A percentile compares a stretch with the other conserved stretches of the same genome.
Evolutionary conservation across 2,888 invertebrate species (phyloP).

Genomic region (Sphinx pinastri): DNA sequence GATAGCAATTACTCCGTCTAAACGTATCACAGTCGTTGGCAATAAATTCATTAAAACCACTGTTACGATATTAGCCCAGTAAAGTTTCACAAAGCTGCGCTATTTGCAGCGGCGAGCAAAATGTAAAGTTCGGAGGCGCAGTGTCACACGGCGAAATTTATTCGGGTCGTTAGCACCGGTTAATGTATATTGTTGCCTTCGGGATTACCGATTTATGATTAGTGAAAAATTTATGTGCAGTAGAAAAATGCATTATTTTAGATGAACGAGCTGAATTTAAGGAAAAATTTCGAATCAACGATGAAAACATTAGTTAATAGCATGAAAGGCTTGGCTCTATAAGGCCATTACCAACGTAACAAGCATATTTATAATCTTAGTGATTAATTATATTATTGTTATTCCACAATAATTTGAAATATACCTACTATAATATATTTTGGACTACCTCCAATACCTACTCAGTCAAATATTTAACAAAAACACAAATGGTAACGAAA

Average conservation of each 20-base stretch:
- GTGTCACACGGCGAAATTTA: slow-evolving; percentile 30
- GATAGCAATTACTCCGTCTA: slow-evolving; percentile 17
- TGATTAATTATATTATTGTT: too few relatives aligned
- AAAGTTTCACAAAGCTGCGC: slow-evolving; percentile 28
- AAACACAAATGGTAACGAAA: slow-evolving; percentile 37
- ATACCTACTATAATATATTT: too few relatives aligned
- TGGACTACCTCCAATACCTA: too few relatives aligned
- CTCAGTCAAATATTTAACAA: neutral
- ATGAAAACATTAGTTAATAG: too few relatives aligned
- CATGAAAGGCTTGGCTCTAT: too few relatives aligned
- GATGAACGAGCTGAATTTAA: too few relatives aligned
- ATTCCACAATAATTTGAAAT: too few relatives aligned
- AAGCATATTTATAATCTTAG: too few relatives aligned
- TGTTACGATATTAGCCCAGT: slow-evolving; percentile 18
- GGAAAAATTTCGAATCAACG: too few relatives aligned
- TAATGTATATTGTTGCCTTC: slow-evolving; percentile 15
- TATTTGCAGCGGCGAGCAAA: slow-evolving; percentile 29
- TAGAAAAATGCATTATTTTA: too few relatives aligned
- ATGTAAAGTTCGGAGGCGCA: slow-evolving; percentile 28
- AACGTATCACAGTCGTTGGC: slow-evolving; percentile 7
- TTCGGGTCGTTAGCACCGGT: slow-evolving; percentile 29
- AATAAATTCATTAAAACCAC: slow-evolving; percentile 27
- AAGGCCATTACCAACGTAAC: too few relatives aligned
- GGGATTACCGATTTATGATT: slow-evolving; percentile 23
- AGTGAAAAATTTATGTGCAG: neutral